Conservation (phyloP, 2,888 invertebrate species). For the Drosophila tripunctata region DNA sequence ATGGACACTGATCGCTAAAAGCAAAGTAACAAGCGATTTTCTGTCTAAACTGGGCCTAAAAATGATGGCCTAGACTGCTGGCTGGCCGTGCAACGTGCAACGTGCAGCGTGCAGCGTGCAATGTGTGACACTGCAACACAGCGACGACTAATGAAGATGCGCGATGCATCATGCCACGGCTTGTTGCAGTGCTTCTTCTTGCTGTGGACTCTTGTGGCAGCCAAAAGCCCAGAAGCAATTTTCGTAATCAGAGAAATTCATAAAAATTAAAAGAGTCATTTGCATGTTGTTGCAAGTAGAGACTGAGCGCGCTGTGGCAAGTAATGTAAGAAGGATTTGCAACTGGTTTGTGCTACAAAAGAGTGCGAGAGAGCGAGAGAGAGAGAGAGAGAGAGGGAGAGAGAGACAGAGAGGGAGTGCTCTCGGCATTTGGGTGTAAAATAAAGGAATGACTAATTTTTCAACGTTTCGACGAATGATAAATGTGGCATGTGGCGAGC, state of each 20-base stretch:
- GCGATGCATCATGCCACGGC: conserved; percentile 71
- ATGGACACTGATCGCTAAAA: conserved; percentile 42
- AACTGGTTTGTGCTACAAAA: conserved; percentile 41
- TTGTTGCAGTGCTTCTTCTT: background rate
- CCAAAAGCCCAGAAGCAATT: conserved; percentile 79
- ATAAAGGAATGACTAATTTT: conserved; percentile 80
- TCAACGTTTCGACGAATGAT: conserved; percentile 80
- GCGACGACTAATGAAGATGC: conserved; percentile 79
- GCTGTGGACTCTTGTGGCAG: conserved; percentile 24
- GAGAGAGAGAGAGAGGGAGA: background rate
- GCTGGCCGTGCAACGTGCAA: conserved; percentile 6
- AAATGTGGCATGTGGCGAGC: conserved; percentile 80
- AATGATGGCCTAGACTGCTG: conserved; percentile 71
- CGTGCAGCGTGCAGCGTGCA: conserved; percentile 4
- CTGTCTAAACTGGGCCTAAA: conserved; percentile 71
- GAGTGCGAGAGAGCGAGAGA: background rate
- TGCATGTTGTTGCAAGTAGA: conserved; percentile 68
- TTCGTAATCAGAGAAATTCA: conserved; percentile 80
- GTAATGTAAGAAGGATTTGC: conserved; percentile 72
- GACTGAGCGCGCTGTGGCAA: conserved; percentile 47
- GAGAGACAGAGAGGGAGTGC: conserved; percentile 36
- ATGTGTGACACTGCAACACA: conserved; percentile 64
- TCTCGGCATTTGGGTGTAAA: conserved; percentile 79
- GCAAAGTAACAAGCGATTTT: conserved; percentile 31
- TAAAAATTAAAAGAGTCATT: conserved; percentile 80